These are phyloP conservation scores for Achlya flavicornis DNA, from an alignment of 2,888 invertebrate species.

Conservation along the genomic window DNA sequence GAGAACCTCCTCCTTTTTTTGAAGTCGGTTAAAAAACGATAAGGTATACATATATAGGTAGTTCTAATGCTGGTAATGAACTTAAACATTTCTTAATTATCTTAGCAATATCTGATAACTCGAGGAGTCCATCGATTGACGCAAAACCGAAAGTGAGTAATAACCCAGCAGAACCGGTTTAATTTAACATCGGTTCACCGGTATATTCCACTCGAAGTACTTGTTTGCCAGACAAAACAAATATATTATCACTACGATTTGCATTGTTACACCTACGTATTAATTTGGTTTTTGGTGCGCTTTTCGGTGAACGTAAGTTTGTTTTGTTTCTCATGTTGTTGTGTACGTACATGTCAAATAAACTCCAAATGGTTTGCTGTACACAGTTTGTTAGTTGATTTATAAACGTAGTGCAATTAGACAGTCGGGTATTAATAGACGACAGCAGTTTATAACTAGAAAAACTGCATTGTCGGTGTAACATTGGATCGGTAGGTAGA, in stretches of 20 bases:
- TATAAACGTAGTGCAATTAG: too few species aligned
- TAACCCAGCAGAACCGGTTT: slow-evolving; percentile 1
- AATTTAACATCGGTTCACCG: not conserved
- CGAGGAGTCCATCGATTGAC: not conserved
- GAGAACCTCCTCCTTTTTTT: too few species aligned
- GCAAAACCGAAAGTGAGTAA: slow-evolving; percentile 11
- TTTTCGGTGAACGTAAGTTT: not conserved
- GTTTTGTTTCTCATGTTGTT: not conserved
- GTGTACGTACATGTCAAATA: not conserved
- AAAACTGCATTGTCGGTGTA: too few species aligned
- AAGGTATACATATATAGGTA: too few species aligned
- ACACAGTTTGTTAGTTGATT: too few species aligned
- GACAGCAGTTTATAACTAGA: too few species aligned
- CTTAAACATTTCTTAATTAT: not conserved
- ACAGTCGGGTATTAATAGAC: too few species aligned
- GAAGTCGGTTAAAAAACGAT: too few species aligned
- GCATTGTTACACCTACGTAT: not conserved
- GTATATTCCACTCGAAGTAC: not conserved
- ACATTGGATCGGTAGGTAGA: too few species aligned
- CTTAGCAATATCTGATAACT: not conserved
- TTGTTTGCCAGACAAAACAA: not conserved
- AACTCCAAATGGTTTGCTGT: too few species aligned
- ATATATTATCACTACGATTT: not conserved
- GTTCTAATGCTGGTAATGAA: too few species aligned
- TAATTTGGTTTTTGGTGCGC: not conserved